Base-by-base conservation (phyloP, 2,888 invertebrate genomes). In the Drosophila suboccidentalis region DNA sequence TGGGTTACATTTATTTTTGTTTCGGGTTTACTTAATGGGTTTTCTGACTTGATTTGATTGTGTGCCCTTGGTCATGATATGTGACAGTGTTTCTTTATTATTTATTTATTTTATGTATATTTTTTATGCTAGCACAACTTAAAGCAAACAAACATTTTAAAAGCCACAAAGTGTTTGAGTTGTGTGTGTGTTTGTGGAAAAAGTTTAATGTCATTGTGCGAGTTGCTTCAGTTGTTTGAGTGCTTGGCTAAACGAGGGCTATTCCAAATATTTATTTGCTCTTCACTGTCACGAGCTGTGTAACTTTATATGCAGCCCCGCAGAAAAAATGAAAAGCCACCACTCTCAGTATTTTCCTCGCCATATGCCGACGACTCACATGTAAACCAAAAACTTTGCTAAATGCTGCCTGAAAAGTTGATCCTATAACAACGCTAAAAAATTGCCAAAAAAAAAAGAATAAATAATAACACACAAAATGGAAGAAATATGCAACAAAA, bases 361-460 rank as follows among this genome's bases (percentile, higher is more conserved):
- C 63, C 78, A 73, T 75, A 72, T 82, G 82, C 75, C 53, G 47
- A 36, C 19, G 43, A 60, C 53, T 46, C 73, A 71, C 70, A 70
- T 72, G 71, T 82, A 53, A 76, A 47, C 55, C 73, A 49, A 57
- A 82, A 84, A 78, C 78, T 79, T 87, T 65, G 53, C 62, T 75
- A 82, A 78, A 78, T 78, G 81, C 72, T 75, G 68, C 53, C 62
- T 39, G 43, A 83, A 82, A 88, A 88, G 75, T 83, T 80, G 53
- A 44, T 78, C 75, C 73, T 67, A 57, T 49, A 68, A 36, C 34
- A 49, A 57, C 13, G 41, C 54, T 34, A 70, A 73, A 71, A 71
- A 60, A 63, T 39, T 32, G 6, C 43, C 34, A 53, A 65, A 82
- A 66, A 62, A 54, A 50, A 44, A 50, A 47, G 38, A 57, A 54